These are phyloP conservation scores for Rhabdomys dilectus DNA, from an alignment of 2,113 vertebrate genomes.

Conservation along the genomic window DNA sequence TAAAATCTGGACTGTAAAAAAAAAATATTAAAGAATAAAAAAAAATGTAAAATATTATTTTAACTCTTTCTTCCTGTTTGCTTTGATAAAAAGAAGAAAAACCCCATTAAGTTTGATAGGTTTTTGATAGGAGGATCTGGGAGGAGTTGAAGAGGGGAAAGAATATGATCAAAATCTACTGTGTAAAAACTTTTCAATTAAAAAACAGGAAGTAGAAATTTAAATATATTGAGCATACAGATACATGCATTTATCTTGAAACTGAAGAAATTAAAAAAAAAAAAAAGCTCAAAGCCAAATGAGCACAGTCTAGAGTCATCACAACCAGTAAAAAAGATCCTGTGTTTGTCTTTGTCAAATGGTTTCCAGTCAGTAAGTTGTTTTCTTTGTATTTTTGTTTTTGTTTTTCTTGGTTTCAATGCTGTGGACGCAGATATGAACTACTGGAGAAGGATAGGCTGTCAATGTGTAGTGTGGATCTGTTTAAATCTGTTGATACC, in stretches of 20 bases:
- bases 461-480: neutral
- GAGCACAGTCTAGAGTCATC: neutral
- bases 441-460: neutral
- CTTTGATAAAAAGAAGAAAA: neutral
- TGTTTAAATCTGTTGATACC: neutral
- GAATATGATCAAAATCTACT: neutral
- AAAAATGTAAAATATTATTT: neutral
- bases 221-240: neutral
- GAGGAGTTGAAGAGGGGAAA: neutral
- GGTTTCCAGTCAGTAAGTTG: neutral
- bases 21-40: no score
- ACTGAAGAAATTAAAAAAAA: neutral
- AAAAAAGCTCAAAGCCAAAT: neutral
- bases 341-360: neutral
- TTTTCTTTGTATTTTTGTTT: neutral
- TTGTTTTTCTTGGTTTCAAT: neutral
- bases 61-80: neutral
- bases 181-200: neutral
- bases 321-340: conserved; percentile 21
- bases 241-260: neutral
- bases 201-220: neutral
- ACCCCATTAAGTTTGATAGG: neutral
- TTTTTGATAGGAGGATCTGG: neutral
- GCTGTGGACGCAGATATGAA: neutral
- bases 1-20: no score